Base-by-base conservation (phyloP, 2,113 vertebrate genomes). In the Hyperoodon ampullatus region DNA sequence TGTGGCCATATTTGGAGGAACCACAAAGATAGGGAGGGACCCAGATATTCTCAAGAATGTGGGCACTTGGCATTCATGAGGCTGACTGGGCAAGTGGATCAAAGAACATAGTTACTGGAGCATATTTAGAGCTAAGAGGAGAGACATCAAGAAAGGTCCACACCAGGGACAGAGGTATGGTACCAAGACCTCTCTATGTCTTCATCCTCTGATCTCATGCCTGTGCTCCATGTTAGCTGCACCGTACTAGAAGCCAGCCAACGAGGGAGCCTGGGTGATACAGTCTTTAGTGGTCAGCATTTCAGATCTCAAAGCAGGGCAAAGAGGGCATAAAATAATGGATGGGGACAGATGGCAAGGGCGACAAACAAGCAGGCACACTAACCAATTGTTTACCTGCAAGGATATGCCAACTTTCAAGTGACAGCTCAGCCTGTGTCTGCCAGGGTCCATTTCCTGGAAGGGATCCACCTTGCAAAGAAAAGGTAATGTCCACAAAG, bases 341-440 rank as follows among this genome's bases (percentile, higher is more conserved):
- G 1, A 55, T 60, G 21, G 24, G 8, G 13, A 10, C 9, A 19
- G n/a, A 7, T n/a, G 21, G 9, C 1, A 53, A 2, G 6, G 12
- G 42, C 4, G 10, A 74, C 2, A 18, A 42, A 39, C 2, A 72
- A 42, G 24, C 19, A 72, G 0, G 28, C 5, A 60, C 6, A 35
- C 6, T n/a, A 75, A 70, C 12, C 18, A 61, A 6, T 2, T 50
- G 58, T 8, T 16, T 68, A n/a, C 33, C 7, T 42, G 33, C 4
- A 21, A 68, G 30, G 53, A 7, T 6, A 55, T 19, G 5, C 30
- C 42, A 60, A 2, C 15, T 71, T 86, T 87, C 24, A 88, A 53
- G 42, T 16, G 39, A 6, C 26, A 77, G 23, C 44, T 72, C n/a
- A 66, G 13, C 3, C 8, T 92, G 63, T 33, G 12, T 23, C 39